Evolutionary conservation across 2,888 invertebrate species (phyloP).

Genomic region (Stenotaenia linearis): DNA sequence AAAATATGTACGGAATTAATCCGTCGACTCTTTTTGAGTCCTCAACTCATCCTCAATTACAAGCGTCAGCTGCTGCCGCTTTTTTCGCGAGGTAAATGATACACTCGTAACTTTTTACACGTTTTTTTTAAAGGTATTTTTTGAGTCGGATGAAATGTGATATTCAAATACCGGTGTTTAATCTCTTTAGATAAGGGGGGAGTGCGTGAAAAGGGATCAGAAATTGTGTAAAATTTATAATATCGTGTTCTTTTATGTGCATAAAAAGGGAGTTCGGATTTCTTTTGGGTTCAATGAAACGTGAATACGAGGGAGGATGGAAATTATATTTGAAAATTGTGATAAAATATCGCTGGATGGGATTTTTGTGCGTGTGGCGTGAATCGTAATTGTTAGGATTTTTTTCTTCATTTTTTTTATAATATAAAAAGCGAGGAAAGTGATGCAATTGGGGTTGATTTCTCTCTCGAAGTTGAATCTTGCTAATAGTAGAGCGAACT

Average conservation of each 20-base stretch:
- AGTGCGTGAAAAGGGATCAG: background rate
- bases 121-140: background rate
- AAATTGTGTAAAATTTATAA: background rate
- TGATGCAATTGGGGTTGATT: conserved; percentile 1
- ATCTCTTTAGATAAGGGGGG: background rate
- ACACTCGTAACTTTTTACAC: too few relatives aligned
- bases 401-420: too few relatives aligned
- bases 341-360: background rate
- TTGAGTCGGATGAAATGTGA: background rate
- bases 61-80: conserved; percentile 56
- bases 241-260: background rate
- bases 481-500: background rate
- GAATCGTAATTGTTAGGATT: background rate
- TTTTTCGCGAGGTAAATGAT: conserved; percentile 55
- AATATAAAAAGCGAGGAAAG: too few relatives aligned
- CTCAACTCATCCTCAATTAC: conserved; percentile 39
- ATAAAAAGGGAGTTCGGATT: background rate
- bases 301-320: background rate
- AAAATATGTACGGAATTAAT: background rate
- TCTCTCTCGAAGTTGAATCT: background rate
- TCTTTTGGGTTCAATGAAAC: background rate
- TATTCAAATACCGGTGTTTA: background rate
- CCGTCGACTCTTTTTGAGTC: background rate
- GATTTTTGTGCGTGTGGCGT: too few relatives aligned
- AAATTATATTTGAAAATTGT: too few relatives aligned